A percentile compares a stretch with the other conserved stretches of the same genome.
Evolutionary conservation across 2,113 vertebrate species (phyloP).

Genomic region (Mellivora capensis): DNA sequence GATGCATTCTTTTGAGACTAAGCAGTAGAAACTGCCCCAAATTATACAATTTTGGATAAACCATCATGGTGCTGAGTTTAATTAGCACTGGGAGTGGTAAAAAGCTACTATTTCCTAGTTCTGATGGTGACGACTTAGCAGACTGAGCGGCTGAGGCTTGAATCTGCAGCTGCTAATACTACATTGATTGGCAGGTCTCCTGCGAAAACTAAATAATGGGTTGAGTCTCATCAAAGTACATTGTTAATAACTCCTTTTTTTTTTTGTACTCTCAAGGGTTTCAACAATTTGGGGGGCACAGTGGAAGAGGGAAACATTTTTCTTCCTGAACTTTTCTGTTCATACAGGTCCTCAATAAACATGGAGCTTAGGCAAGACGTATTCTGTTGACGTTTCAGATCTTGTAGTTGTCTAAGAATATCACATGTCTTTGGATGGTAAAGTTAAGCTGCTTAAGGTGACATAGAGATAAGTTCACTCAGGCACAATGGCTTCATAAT

Average conservation of each 20-base stretch:
- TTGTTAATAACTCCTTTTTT: not conserved
- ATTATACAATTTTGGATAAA: not conserved
- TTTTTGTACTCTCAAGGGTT: not conserved
- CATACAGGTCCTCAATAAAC: not conserved
- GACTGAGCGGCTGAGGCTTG: not conserved
- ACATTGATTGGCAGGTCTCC: not conserved
- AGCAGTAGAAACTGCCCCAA: not conserved
- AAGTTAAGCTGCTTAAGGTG: not conserved
- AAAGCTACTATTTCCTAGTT: not conserved
- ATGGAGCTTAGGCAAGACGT: not conserved
- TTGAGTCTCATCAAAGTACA: not conserved
- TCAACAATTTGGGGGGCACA: not conserved
- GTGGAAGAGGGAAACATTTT: not conserved
- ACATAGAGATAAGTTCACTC: not conserved
- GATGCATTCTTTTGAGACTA: not conserved
- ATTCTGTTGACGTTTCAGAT: not conserved
- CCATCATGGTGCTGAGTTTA: not conserved
- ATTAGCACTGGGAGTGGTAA: not conserved
- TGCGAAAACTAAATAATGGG: not conserved
- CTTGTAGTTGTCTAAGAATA: not conserved
- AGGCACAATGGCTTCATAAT: not conserved
- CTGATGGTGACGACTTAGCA: not conserved
- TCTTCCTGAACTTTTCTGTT: not conserved
- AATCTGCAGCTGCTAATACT: not conserved
- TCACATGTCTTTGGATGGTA: not conserved